Evolutionary conservation across 1,140 invertebrate genomes (phyloP).

Genomic region (Maconellicoccus hirsutus): DNA sequence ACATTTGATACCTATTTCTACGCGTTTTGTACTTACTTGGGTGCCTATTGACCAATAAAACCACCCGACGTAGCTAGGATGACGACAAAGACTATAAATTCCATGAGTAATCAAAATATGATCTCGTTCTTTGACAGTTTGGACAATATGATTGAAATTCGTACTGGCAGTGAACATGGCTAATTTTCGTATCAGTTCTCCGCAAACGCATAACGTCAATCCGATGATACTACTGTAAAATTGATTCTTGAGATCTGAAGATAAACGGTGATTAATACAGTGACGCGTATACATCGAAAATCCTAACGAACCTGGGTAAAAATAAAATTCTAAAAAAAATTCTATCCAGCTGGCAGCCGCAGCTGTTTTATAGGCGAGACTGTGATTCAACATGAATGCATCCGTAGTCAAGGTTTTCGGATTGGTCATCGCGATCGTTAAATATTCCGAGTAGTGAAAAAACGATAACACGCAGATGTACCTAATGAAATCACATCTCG

Average conservation of each 20-base stretch:
- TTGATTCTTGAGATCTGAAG: conserved; percentile 50
- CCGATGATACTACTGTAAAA: conserved; percentile 54
- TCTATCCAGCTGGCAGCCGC: conserved; percentile 80
- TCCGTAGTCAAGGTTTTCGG: conserved; percentile 64
- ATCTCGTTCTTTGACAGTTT: conserved; percentile 57
- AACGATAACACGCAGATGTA: conserved; percentile 64
- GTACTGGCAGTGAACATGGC: conserved; percentile 89
- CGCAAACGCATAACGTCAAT: conserved; percentile 63
- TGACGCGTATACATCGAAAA: too few species aligned
- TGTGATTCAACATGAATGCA: conserved; percentile 92
- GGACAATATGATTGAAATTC: conserved; percentile 89
- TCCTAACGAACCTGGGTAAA: conserved; percentile 51
- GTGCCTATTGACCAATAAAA: conserved; percentile 98
- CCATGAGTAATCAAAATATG: conserved; percentile 86
- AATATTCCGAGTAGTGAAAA: conserved; percentile 93
- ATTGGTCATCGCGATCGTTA: conserved; percentile 77
- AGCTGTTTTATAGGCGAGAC: conserved; percentile 76
- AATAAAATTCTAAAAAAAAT: conserved; percentile 67
- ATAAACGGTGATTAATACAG: conserved; percentile 27
- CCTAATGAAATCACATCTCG: conserved; percentile 31
- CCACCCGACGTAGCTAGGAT: conserved; percentile 97
- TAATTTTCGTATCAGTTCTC: conserved; percentile 78
- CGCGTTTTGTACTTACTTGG: conserved; percentile 49
- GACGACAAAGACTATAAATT: conserved; percentile 67
- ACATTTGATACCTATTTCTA: not conserved